Conservation (phyloP, 2,888 invertebrate genomes). For the Eudemis profundana region DNA sequence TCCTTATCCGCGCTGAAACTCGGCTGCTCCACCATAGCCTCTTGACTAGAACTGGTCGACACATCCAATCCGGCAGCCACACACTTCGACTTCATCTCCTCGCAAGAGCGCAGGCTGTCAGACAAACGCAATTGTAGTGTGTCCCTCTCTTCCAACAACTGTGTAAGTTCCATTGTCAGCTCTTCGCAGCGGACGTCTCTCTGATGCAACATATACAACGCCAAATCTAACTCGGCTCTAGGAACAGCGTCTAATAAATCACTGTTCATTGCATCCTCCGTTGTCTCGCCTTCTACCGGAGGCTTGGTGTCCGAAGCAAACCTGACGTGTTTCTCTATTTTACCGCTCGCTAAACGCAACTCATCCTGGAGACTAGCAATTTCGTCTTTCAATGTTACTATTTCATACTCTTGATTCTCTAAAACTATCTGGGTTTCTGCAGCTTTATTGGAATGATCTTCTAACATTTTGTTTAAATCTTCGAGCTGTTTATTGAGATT, state of each 20-base stretch:
- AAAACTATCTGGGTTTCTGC: constrained; percentile 86
- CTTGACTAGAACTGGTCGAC: constrained; percentile 62
- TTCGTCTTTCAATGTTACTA: constrained; percentile 89
- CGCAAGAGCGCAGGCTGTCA: constrained; percentile 91
- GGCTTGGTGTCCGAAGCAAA: constrained; percentile 78
- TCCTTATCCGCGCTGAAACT: constrained; percentile 66
- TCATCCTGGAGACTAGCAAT: constrained; percentile 71
- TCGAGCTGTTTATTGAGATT: constrained; percentile 79
- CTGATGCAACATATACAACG: constrained; percentile 94
- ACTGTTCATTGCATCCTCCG: constrained; percentile 56
- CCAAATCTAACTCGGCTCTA: constrained; percentile 90
- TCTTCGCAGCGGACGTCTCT: constrained; percentile 95
- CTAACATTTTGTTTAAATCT: constrained; percentile 81
- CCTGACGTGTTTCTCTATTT: constrained; percentile 78
- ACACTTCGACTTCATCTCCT: constrained; percentile 75
- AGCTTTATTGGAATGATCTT: constrained; percentile 84
- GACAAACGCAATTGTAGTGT: constrained; percentile 93
- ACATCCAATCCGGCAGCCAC: constrained; percentile 62
- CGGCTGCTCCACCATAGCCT: constrained; percentile 64
- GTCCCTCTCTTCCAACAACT: constrained; percentile 93
- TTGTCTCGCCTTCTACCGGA: constrained; percentile 54
- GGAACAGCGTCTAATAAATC: constrained; percentile 74
- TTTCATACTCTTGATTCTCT: constrained; percentile 89
- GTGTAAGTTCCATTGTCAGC: constrained; percentile 92
- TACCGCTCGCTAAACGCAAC: constrained; percentile 65